Evolutionary conservation across 2,797 vertebrate genomes (phyloP).

Genomic region (Miichthys miiuy): DNA sequence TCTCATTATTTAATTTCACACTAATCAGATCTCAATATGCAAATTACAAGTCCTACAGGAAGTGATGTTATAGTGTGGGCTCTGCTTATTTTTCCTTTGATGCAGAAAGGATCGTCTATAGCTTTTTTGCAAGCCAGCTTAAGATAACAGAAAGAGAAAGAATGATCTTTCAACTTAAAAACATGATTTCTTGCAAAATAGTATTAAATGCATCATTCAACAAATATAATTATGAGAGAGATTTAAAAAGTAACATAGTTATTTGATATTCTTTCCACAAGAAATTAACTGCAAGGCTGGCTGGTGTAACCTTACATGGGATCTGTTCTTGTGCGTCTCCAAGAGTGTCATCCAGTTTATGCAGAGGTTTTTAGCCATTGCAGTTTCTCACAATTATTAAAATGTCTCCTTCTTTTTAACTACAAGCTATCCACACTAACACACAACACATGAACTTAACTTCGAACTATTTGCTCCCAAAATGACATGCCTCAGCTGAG

Average conservation of each 20-base stretch:
- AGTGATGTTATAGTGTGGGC: neutral
- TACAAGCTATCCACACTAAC: neutral
- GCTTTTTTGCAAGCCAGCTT: neutral
- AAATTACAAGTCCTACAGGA: constrained; percentile 9
- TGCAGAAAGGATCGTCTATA: neutral
- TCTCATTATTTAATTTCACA: constrained; percentile 18
- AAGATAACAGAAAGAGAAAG: neutral
- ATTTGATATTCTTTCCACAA: neutral
- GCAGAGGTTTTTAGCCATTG: neutral
- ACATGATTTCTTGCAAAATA: neutral
- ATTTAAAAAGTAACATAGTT: neutral
- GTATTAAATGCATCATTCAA: neutral
- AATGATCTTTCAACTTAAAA: neutral
- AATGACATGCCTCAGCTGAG: neutral
- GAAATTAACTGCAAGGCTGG: neutral
- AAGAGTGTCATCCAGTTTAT: neutral
- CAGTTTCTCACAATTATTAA: neutral
- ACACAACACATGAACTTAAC: neutral
- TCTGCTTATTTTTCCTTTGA: neutral
- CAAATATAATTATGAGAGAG: neutral
- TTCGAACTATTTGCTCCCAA: neutral
- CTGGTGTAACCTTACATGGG: neutral
- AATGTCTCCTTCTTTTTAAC: neutral
- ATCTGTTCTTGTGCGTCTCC: neutral
- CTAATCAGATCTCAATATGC: constrained; percentile 15